phyloP scores from a whole-genome alignment of 2,888 invertebrate genomes.

The Fragum fragum region DNA sequence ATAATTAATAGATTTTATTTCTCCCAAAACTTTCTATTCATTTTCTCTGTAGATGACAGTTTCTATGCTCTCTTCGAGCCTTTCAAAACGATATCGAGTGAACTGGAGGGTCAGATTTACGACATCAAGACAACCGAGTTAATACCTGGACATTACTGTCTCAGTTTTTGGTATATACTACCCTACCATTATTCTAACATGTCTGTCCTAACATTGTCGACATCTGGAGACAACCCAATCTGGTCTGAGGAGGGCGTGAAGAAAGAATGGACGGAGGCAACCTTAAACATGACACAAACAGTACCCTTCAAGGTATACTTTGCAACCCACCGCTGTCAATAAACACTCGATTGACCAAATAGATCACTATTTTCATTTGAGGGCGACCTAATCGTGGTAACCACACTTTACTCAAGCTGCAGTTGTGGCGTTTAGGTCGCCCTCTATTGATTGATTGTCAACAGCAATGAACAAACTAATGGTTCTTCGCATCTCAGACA shows the following conservation, averaged over 20 bases:
- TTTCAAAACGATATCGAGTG: not conserved
- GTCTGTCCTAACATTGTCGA: not conserved
- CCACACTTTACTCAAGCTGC: no score
- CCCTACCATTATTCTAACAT: conserved; percentile 13
- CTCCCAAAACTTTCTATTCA: no score
- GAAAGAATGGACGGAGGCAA: conserved; percentile 13
- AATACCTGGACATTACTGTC: conserved; percentile 13
- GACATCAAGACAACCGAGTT: not conserved
- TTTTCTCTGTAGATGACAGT: not conserved
- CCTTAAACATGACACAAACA: not conserved
- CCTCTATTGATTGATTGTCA: no score
- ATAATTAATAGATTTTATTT: no score
- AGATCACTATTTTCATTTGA: no score
- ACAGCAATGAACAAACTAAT: no score
- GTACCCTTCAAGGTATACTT: not conserved
- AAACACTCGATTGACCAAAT: no score
- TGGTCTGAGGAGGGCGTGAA: not conserved
- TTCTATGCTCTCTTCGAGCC: conserved; percentile 13
- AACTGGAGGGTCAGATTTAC: not conserved
- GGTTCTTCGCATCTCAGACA: no score
- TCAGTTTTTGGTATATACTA: conserved; percentile 14
- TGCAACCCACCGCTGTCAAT: no score
- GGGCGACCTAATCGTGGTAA: no score
- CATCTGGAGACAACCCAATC: not conserved
- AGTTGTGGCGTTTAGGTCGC: no score